Base-by-base conservation (phyloP, 2,113 vertebrate species). In the Megaceryle torquata region DNA sequence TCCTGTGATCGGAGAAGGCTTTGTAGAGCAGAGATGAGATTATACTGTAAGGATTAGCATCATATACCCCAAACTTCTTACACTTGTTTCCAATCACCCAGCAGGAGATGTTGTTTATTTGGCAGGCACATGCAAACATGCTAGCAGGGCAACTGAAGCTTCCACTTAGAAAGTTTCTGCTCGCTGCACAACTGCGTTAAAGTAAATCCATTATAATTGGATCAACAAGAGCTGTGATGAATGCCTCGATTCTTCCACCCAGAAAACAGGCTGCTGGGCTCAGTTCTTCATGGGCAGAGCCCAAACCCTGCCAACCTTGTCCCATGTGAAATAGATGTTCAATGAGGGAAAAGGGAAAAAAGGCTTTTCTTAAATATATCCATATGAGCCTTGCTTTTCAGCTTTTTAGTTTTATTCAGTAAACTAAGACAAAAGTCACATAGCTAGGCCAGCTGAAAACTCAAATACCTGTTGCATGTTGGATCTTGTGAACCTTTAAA, bases 61-160 rank as follows among this genome's bases (percentile, higher is more conserved):
- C 0, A 0, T 63, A 54, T 16, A 41, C 31, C 75, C 39, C 37
- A 68, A 91, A 80, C 29, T 33, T 65, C 59, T 82, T 83, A 82
- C 7, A 7, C 77, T 96, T 65, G 56, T 57, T 91, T 82, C 69
- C 65, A 92, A 4, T 72, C 92, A 82, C 72, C 80, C 86, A 79
- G 72, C 82, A 76, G 80, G 88, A 82, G 56, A 35, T 37, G 44
- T n/a, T 89, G 93, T 86, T 93, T 93, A 57, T 84, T 84, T 91
- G 80, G 60, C 77, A 95, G 86, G 48, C 54, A 10, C 20, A 9
- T 59, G 79, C 60, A 95, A 91, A 72, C 72, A 74, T 4, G 3
- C 76, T n/a, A 44, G 43, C 21, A 33, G 69, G 77, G 53, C 80
- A 89, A 69, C 53, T 15, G 48, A 59, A 92, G 65, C 72, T 92